A percentile compares a stretch with the other conserved stretches of the same genome.
These are phyloP conservation scores for Ophraella communa DNA, from an alignment of 2,888 invertebrate species.

Conservation along the genomic window DNA sequence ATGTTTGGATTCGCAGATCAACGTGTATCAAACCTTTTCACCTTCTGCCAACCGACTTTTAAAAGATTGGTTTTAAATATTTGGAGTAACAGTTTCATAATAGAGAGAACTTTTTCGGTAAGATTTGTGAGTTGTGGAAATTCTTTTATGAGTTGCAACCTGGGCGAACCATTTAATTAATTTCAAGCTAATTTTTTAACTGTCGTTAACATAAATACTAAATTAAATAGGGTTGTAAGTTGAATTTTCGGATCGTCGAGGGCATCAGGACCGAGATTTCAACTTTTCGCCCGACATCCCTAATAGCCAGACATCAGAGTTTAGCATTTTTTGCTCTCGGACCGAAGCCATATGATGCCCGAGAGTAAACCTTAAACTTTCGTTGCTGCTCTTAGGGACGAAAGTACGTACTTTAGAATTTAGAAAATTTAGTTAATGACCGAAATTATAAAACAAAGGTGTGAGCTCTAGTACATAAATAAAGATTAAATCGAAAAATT, in stretches of 20 bases:
- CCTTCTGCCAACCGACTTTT: neutral
- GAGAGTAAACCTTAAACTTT: no score
- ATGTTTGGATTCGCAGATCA: neutral
- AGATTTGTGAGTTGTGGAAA: neutral
- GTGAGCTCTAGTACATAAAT: neutral
- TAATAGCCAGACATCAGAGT: no score
- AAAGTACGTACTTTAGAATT: no score
- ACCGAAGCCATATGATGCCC: no score
- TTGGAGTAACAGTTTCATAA: no score
- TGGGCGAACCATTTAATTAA: neutral
- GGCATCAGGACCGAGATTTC: no score
- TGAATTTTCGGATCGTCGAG: no score
- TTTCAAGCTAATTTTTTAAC: neutral
- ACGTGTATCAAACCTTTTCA: neutral
- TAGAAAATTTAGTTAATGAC: neutral
- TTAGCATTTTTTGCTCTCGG: no score
- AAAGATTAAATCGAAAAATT: neutral
- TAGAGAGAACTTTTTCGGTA: neutral
- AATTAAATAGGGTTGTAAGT: no score
- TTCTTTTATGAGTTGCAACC: conserved; percentile 2
- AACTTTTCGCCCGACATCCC: no score
- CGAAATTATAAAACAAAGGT: neutral
- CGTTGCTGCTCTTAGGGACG: no score
- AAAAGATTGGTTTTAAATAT: no score
- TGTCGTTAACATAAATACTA: conserved; percentile 1